Percentiles rank a stretch among this genome's conserved stretches.
These are phyloP conservation scores for Crambe crambe DNA, from an alignment of 37 sponge, comb jelly and placozoan genomes.

Conservation along the genomic window DNA sequence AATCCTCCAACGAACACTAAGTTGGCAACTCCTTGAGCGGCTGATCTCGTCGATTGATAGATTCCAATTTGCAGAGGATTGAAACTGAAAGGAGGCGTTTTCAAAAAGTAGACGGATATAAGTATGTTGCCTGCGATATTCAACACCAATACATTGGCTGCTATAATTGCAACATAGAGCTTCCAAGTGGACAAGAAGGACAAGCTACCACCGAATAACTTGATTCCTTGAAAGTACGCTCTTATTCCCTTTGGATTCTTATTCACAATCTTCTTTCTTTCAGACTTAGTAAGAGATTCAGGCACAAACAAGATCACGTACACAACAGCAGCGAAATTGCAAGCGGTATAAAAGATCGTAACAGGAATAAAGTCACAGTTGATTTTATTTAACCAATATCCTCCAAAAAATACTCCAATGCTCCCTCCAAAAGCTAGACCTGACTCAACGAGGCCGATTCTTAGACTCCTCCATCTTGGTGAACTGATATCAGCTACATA, in stretches of 20 bases:
- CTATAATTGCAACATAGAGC: slow-evolving; percentile 12
- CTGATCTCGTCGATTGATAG: slow-evolving; percentile 13
- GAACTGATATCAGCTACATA: slow-evolving; percentile 69
- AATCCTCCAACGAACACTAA: slow-evolving; percentile 31
- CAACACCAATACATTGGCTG: background rate
- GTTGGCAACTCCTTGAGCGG: background rate
- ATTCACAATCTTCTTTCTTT: slow-evolving; percentile 4
- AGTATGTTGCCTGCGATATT: slow-evolving; percentile 16
- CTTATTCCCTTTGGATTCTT: slow-evolving; percentile 13
- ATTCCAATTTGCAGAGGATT: slow-evolving; percentile 26
- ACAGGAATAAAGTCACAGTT: slow-evolving; percentile 41
- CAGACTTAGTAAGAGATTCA: slow-evolving; percentile 32
- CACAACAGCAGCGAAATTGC: background rate
- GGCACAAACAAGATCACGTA: slow-evolving; percentile 45
- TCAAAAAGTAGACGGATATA: slow-evolving; percentile 32
- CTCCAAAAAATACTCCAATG: slow-evolving; percentile 17
- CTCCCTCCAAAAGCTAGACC: slow-evolving; percentile 28
- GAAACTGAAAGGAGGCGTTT: slow-evolving; percentile 36
- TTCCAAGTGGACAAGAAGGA: slow-evolving; percentile 17
- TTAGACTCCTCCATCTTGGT: slow-evolving; percentile 29
- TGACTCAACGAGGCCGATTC: slow-evolving; percentile 39
- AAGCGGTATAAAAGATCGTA: slow-evolving; percentile 15
- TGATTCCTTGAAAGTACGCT: background rate
- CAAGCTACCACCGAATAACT: background rate
- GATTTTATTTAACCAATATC: slow-evolving; percentile 37